Evolutionary conservation across 2,113 vertebrate genomes (phyloP).

Genomic region (Carassius carassius): DNA sequence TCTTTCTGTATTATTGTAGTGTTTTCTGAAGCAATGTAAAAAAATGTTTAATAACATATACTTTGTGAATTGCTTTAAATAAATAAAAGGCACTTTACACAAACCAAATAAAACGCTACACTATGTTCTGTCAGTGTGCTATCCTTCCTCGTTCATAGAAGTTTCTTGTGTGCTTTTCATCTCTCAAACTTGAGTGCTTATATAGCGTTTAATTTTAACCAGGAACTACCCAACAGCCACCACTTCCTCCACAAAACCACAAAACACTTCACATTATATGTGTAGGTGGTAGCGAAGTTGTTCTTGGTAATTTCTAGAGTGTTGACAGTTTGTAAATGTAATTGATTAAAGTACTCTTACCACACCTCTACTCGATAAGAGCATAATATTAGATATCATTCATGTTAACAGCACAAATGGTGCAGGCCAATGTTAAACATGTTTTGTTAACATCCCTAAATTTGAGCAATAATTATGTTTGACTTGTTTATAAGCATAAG

Average conservation of each 20-base stretch:
- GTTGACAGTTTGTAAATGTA: not conserved
- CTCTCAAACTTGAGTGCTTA: constrained; percentile 10
- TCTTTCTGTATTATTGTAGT: too few species aligned
- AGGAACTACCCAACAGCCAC: not conserved
- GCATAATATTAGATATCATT: not conserved
- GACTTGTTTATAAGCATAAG: not conserved
- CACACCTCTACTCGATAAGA: not conserved
- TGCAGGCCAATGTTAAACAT: not conserved
- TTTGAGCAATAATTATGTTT: not conserved
- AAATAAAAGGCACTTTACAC: too few species aligned
- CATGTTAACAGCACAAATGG: not conserved
- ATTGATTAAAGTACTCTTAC: not conserved
- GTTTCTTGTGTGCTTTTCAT: not conserved
- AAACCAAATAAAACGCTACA: too few species aligned
- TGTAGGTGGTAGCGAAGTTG: too few species aligned
- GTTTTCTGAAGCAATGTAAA: too few species aligned
- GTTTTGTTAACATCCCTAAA: too few species aligned
- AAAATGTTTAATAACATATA: not conserved
- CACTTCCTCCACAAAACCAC: constrained; percentile 7
- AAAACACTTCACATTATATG: too few species aligned
- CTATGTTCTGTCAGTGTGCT: not conserved
- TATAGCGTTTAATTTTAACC: constrained; percentile 43
- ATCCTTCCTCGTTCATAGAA: not conserved
- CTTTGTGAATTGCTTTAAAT: not conserved
- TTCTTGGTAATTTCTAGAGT: too few species aligned